Evolutionary conservation across 1,140 invertebrate genomes (phyloP), one percentile per base, ranked within the genome.

Genomic region (Achatina immaculata): DNA sequence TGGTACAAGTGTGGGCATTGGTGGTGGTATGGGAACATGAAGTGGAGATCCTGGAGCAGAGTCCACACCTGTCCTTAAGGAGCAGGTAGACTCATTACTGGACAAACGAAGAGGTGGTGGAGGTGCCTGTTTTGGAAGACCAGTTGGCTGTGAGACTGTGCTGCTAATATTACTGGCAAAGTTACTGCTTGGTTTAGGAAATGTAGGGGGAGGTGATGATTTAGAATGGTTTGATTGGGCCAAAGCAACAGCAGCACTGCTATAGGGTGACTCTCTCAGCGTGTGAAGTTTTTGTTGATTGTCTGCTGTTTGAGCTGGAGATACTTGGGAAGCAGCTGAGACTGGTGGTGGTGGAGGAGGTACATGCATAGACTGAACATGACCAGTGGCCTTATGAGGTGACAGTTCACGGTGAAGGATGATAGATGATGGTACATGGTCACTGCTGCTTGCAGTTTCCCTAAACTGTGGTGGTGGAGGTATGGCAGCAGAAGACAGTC

Each of bases 391-490:
- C n/a, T n/a, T n/a, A n/a, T n/a, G n/a, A n/a, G n/a, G n/a, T n/a
- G n/a, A n/a, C n/a, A n/a, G n/a, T n/a, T n/a, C n/a, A n/a, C n/a
- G n/a, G n/a, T n/a, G 83, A 43, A 77, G 74, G 7, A 31, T 31
- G 51, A 68, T 42, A 11, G 36, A 38, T 24, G 40, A 24, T 28
- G 78, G 71, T 45, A 75, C 19, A 68, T 78, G 58, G 45, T 31
- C 45, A 16, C 1, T 34, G 9, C 28, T 62, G 38, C 6, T 43
- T 71, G 45, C 55, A 72, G 69, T 48, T 34, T 79, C 81, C 58
- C 83, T 80, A n/a, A 81, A 79, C 48, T 85, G 81, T n/a, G 72
- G 28, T 21, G 81, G 81, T 31, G 83, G 81, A 45, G 76, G 81
- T 19, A 79, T 72, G 31, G 81, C 55, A 48, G 48, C 36, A 43